Percentiles rank a stretch among this genome's conserved stretches.
These are phyloP conservation scores for Agrilus planipennis DNA, from an alignment of 1,140 invertebrate genomes.

Conservation along the genomic window DNA sequence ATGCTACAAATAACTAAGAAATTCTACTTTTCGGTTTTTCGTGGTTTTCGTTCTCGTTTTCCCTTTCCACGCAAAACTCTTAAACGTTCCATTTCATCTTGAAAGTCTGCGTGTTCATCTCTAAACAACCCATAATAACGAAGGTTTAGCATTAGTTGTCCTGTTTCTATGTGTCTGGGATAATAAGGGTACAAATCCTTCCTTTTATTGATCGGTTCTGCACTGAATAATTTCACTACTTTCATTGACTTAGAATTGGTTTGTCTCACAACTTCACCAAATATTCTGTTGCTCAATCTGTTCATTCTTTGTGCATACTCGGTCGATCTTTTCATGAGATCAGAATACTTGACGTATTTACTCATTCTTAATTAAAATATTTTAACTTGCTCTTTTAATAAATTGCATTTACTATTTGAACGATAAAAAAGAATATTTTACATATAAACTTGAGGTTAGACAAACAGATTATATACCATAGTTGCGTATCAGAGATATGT, in stretches of 20 bases:
- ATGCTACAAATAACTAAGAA: too few relatives aligned
- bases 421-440: too few relatives aligned
- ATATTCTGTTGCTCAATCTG: slow-evolving; percentile 75
- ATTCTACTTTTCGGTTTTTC: slow-evolving; percentile 21
- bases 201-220: slow-evolving; percentile 60
- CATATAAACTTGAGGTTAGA: too few relatives aligned
- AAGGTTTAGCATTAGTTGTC: slow-evolving; percentile 55
- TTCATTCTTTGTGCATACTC: slow-evolving; percentile 79
- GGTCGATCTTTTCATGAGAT: slow-evolving; percentile 54
- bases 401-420: too few relatives aligned
- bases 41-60: slow-evolving; percentile 41
- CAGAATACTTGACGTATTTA: slow-evolving; percentile 49
- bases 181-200: slow-evolving; percentile 74
- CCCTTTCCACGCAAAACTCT: slow-evolving; percentile 67
- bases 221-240: slow-evolving; percentile 68
- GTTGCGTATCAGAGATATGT: too few relatives aligned
- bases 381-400: too few relatives aligned
- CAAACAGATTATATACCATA: too few relatives aligned
- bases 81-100: slow-evolving; percentile 74
- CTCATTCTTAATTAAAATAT: slow-evolving; percentile 28
- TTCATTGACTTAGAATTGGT: slow-evolving; percentile 66
- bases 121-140: slow-evolving; percentile 68
- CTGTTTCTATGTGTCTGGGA: slow-evolving; percentile 67
- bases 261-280: slow-evolving; percentile 72
- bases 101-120: slow-evolving; percentile 87